Conservation (phyloP, 2,888 invertebrate species). For the Drosophila suboccidentalis region DNA sequence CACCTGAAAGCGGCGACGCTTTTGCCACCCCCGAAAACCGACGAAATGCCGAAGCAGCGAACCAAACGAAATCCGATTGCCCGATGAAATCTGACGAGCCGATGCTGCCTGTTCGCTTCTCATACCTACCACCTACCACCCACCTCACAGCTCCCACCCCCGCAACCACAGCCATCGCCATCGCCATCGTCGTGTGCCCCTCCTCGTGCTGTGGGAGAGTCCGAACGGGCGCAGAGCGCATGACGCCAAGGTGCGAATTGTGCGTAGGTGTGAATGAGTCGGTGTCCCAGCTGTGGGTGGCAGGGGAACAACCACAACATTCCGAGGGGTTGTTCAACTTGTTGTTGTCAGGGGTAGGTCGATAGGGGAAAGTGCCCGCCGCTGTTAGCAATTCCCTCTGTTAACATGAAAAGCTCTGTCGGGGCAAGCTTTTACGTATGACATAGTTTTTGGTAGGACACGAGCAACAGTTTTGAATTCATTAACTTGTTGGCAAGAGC, state of each 20-base stretch:
- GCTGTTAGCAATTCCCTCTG: constrained; percentile 42
- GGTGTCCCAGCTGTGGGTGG: constrained; percentile 36
- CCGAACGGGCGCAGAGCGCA: constrained; percentile 76
- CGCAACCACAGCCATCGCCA: not conserved
- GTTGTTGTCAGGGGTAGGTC: constrained; percentile 55
- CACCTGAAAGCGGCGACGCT: constrained; percentile 68
- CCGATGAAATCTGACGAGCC: constrained; percentile 31
- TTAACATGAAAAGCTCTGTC: constrained; percentile 54
- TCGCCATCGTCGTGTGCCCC: constrained; percentile 7
- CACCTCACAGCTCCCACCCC: not conserved
- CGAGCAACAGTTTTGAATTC: constrained; percentile 23
- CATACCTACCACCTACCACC: not conserved
- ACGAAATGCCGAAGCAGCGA: constrained; percentile 69
- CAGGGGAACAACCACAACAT: constrained; percentile 1
- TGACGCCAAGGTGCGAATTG: constrained; percentile 76
- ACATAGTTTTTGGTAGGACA: constrained; percentile 15
- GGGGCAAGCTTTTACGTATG: constrained; percentile 51
- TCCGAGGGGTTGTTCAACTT: constrained; percentile 22
- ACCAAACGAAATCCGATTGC: constrained; percentile 23
- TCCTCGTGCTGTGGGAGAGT: constrained; percentile 46
- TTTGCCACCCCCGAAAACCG: constrained; percentile 52
- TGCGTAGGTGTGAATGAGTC: constrained; percentile 60
- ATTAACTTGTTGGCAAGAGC: not conserved
- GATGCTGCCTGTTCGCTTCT: constrained; percentile 33
- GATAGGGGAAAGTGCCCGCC: constrained; percentile 16